phyloP scores from a whole-genome alignment of 2,797 vertebrate genomes.

The Staurois parvus region DNA sequence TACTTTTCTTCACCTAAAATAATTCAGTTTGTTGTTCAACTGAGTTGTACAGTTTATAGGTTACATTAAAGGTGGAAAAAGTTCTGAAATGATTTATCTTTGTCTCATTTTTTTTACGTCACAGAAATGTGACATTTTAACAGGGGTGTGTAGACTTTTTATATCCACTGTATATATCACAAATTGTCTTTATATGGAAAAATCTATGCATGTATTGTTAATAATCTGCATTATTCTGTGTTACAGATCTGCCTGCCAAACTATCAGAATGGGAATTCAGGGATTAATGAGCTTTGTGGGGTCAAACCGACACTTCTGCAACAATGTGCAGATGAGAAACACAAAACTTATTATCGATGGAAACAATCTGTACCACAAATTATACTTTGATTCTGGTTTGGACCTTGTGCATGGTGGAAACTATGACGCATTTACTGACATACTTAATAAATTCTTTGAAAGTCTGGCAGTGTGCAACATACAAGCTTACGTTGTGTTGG shows the following conservation, averaged over 20 bases:
- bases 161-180: too few relatives aligned
- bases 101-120: too few relatives aligned
- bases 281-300: slow-evolving; percentile 88
- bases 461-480: slow-evolving; percentile 81
- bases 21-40: too few relatives aligned
- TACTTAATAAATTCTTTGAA: slow-evolving; percentile 81
- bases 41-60: too few relatives aligned
- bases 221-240: neutral
- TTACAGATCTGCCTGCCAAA: slow-evolving; percentile 18
- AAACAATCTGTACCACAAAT: slow-evolving; percentile 86
- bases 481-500: slow-evolving; percentile 87
- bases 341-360: slow-evolving; percentile 89
- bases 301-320: slow-evolving; percentile 78
- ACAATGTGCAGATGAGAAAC: slow-evolving; percentile 82
- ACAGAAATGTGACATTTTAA: too few relatives aligned
- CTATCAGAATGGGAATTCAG: slow-evolving; percentile 84
- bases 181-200: too few relatives aligned
- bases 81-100: too few relatives aligned
- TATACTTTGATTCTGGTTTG: slow-evolving; percentile 82
- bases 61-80: too few relatives aligned
- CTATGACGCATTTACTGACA: slow-evolving; percentile 81
- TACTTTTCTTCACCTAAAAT: too few relatives aligned
- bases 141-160: too few relatives aligned
- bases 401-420: slow-evolving; percentile 89
- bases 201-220: too few relatives aligned